Percentiles rank a stretch among this genome's conserved stretches.
phyloP scores from a whole-genome alignment of 37 sponge, comb jelly and placozoan genomes.

The Ianthella basta region DNA sequence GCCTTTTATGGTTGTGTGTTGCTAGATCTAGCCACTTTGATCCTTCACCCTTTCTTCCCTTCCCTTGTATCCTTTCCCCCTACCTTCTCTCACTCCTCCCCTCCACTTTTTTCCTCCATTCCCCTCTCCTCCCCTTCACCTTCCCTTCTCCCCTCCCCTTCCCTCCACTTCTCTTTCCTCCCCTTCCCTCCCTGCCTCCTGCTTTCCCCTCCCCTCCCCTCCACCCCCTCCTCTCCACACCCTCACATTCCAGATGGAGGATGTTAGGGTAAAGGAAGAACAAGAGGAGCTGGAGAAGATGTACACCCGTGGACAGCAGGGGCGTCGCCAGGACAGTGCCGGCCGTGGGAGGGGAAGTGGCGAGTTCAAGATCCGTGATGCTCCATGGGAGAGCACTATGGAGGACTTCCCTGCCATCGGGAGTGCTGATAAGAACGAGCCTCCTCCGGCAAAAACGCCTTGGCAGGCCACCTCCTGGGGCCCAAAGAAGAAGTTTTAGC shows the following conservation, averaged over 20 bases:
- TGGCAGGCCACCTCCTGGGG: slow-evolving; percentile 60
- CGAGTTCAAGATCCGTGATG: slow-evolving; percentile 76
- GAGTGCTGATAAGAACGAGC: not conserved
- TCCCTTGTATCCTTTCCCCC: not conserved
- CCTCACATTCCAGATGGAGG: slow-evolving; percentile 62
- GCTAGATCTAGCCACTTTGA: no score
- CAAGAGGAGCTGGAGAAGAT: slow-evolving; percentile 54
- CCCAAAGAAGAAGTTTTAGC: slow-evolving; percentile 35
- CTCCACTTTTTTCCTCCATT: not conserved
- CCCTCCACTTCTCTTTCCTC: not conserved
- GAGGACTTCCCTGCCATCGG: slow-evolving; percentile 75
- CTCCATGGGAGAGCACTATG: slow-evolving; percentile 60
- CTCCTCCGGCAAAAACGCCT: slow-evolving; percentile 1
- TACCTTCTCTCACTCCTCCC: not conserved
- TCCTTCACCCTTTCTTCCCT: no score
- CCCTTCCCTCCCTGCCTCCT: not conserved
- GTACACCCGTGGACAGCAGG: slow-evolving; percentile 48
- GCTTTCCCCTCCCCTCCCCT: not conserved
- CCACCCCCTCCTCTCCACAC: not conserved
- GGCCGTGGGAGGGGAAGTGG: not conserved
- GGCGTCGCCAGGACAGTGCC: not conserved
- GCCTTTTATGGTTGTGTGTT: not conserved
- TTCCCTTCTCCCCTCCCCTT: no score
- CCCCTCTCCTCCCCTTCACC: not conserved
- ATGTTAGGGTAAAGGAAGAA: slow-evolving; percentile 69